Evolutionary conservation across 2,797 vertebrate genomes (phyloP).

Genomic region (Rousettus madagascariensis): DNA sequence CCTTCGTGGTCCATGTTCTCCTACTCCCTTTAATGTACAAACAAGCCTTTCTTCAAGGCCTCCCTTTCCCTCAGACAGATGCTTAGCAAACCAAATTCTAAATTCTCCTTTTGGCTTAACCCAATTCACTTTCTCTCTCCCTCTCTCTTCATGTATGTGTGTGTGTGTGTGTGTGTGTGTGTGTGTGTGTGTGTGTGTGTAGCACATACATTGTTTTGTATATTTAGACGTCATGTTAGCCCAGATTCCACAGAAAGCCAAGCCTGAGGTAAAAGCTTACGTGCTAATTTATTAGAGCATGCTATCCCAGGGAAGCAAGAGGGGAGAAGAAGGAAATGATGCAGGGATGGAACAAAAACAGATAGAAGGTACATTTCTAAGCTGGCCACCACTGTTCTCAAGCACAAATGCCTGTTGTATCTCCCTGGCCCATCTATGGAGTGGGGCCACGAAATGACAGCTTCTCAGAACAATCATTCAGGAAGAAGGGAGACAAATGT

Average conservation of each 20-base stretch:
- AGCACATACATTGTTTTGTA: not conserved
- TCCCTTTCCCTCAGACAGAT: not conserved
- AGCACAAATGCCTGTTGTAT: not conserved
- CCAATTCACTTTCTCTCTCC: not conserved
- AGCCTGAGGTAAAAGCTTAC: not conserved
- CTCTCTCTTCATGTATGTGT: not conserved
- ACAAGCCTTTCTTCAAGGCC: not conserved
- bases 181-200: too few relatives aligned
- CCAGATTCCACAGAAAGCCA: conserved; percentile 7
- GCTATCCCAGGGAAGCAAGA: not conserved
- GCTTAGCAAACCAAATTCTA: not conserved
- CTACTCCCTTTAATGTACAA: not conserved
- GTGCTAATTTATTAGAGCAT: not conserved
- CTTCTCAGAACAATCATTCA: not conserved
- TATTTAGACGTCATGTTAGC: not conserved
- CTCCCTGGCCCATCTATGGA: not conserved
- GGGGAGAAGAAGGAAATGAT: not conserved
- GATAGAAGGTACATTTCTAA: not conserved
- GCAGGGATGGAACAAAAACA: not conserved
- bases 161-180: not conserved
- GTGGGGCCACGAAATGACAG: not conserved
- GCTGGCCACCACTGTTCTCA: not conserved
- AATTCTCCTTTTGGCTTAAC: not conserved
- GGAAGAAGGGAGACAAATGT: not conserved
- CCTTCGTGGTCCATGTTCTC: not conserved